Base-by-base conservation (phyloP, 1,140 invertebrate genomes). In the Zaprionus taronus region DNA sequence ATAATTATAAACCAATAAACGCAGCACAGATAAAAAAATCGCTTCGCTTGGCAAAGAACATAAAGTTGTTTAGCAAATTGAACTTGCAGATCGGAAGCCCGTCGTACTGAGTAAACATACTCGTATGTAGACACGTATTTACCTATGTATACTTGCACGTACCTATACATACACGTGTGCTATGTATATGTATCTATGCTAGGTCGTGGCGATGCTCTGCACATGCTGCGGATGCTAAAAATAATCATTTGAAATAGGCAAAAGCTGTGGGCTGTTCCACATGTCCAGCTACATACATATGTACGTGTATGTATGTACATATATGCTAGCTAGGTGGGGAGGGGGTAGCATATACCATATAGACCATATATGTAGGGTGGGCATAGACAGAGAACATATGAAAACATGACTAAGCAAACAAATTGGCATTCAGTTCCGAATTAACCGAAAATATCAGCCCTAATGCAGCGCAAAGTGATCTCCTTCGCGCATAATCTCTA, bases 401-500 rank as follows among this genome's bases (percentile, higher is more conserved):
- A 63, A 49, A n/a, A 20, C 60, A 85, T 89, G 83, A 89, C 77
- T 86, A 83, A 89, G 72, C 83, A 80, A 86, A 87, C 79, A 82
- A 86, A 86, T 85, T 85, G 79, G 83, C 82, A 81, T 79, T 68
- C 81, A 65, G 76, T 79, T 78, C 67, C 49, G 53, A 72, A 68
- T 69, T 63, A 63, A 72, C 60, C 47, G 66, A 78, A 77, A 79
- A 63, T 55, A 55, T 69, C 65, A 22, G 28, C 24, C 65, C 49
- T 75, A 70, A 65, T 76, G 73, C 61, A 76, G 34, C 62, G 53
- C 38, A 63, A 47, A 56, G 38, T 61, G 38, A 26, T 58, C 17
- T 47, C 20, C 38, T 44, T 12, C 44, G 34, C 17, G 49, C n/a
- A 71, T 63, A 28, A 55, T 56, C 20, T 49, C 44, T 55, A 28